A percentile compares a stretch with the other conserved stretches of the same genome.
Conservation (phyloP, 1,140 invertebrate genomes). For the Orchesella cincta region DNA sequence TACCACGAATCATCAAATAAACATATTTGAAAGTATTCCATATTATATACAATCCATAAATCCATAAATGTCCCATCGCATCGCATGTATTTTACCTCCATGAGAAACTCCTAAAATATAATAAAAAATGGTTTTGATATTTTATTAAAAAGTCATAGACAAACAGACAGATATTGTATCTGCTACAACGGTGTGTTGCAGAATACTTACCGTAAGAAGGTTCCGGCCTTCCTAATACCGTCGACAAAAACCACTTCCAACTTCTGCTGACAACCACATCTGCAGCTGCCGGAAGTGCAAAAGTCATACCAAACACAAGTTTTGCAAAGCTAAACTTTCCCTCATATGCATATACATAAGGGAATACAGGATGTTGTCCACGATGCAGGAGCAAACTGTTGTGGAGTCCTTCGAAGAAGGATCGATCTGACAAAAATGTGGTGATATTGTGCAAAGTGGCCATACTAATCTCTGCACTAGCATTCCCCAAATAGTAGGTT, state of each 20-base stretch:
- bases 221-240: not conserved
- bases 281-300: slow-evolving; percentile 5
- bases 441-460: not conserved
- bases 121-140: not conserved
- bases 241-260: slow-evolving; percentile 15
- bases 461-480: not conserved
- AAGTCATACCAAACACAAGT: slow-evolving; percentile 20
- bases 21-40: not conserved
- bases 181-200: too few species aligned
- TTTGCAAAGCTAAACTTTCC: slow-evolving; percentile 24
- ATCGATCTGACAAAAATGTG: slow-evolving; percentile 13
- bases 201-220: not conserved
- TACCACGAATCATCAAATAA: not conserved
- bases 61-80: too few species aligned
- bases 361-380: slow-evolving; percentile 10
- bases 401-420: slow-evolving; percentile 24
- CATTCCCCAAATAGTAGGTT: slow-evolving; percentile 14
- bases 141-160: not conserved
- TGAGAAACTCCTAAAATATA: not conserved
- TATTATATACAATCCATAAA: too few species aligned
- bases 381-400: not conserved
- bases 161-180: too few species aligned
- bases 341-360: slow-evolving; percentile 7
- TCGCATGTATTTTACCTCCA: not conserved
- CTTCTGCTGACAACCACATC: slow-evolving; percentile 17